phyloP scores from a whole-genome alignment of 1,140 invertebrate species.

The Tribolium castaneum region DNA sequence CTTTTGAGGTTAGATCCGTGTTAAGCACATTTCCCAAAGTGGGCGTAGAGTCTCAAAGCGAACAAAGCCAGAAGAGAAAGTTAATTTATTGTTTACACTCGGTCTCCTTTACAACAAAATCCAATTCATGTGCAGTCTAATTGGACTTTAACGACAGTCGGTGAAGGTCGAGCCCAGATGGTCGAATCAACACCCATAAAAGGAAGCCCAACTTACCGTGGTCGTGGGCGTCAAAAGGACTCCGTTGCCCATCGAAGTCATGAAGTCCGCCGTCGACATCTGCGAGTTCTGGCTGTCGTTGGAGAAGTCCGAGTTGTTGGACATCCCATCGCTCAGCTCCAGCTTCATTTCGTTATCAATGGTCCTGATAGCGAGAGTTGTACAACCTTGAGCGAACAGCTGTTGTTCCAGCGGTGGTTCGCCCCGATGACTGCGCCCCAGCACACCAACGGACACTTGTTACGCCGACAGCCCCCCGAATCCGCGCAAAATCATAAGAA shows the following conservation, averaged over 20 bases:
- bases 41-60: neutral
- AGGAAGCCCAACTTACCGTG: conserved; percentile 38
- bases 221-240: conserved; percentile 52
- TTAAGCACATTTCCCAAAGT: neutral
- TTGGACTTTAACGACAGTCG: neutral
- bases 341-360: conserved; percentile 55
- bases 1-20: conserved; percentile 24
- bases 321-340: conserved; percentile 61
- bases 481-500: conserved; percentile 17
- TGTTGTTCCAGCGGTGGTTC: neutral
- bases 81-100: conserved; percentile 9
- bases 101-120: neutral
- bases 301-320: conserved; percentile 63
- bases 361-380: conserved; percentile 8
- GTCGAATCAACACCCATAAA: conserved; percentile 8
- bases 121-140: neutral
- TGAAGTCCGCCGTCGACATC: conserved; percentile 57
- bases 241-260: conserved; percentile 57
- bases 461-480: neutral
- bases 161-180: conserved; percentile 15
- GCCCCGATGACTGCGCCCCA: neutral
- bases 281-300: conserved; percentile 63
- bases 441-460: conserved; percentile 23
- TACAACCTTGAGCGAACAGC: conserved; percentile 24
- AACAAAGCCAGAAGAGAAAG: conserved; percentile 21